phyloP scores from a whole-genome alignment of 2,113 vertebrate genomes.

The Upupa epops region DNA sequence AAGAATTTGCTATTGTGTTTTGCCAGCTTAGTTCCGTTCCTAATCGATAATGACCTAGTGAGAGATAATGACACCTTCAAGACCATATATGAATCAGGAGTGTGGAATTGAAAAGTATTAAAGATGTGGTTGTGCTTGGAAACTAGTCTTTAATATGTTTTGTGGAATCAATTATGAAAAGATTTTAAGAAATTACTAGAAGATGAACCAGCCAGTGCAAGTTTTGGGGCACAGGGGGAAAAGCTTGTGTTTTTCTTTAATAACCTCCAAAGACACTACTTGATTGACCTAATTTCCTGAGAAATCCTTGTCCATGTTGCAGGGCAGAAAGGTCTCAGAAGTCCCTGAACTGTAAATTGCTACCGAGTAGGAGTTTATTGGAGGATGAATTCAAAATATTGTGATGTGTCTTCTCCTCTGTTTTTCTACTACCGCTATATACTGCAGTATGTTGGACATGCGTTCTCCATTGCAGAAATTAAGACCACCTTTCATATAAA shows the following conservation, averaged over 20 bases:
- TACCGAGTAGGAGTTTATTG: not conserved
- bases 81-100: not conserved
- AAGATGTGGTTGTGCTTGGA: not conserved
- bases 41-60: not conserved
- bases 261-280: not conserved
- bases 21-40: too few relatives aligned
- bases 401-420: not conserved
- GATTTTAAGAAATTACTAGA: not conserved
- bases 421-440: not conserved
- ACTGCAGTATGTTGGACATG: not conserved
- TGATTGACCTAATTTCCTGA: not conserved
- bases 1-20: not conserved
- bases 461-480: not conserved
- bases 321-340: not conserved
- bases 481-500: not conserved
- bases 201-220: not conserved
- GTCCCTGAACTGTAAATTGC: constrained; percentile 1
- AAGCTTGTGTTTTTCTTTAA: not conserved
- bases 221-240: not conserved
- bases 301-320: not conserved
- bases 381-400: not conserved
- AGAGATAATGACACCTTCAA: not conserved
- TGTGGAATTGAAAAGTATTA: not conserved
- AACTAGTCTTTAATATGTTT: not conserved
- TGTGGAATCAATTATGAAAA: not conserved